These are phyloP conservation scores for Cebus imitator DNA, from an alignment of 2,113 vertebrate genomes.

Conservation along the genomic window DNA sequence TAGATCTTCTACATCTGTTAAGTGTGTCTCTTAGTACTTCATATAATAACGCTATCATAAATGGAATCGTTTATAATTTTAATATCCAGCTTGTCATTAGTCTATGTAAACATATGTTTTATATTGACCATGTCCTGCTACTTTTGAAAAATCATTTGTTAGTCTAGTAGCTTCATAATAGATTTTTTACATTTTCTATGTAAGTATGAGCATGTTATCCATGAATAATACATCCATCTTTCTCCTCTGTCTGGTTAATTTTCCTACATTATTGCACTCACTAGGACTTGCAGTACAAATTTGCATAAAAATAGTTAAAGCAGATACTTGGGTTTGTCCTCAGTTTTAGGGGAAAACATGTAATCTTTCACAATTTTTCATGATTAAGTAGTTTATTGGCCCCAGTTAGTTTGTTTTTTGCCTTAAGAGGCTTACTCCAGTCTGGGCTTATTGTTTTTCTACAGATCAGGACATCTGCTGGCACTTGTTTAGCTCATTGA, in stretches of 20 bases:
- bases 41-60: not conserved
- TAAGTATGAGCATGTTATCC: not conserved
- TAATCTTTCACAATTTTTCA: not conserved
- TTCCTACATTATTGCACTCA: not conserved
- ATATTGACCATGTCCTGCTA: not conserved
- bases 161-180: not conserved
- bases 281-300: not conserved
- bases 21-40: not conserved
- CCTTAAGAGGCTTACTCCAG: not conserved
- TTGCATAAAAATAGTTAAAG: not conserved
- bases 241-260: not conserved
- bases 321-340: not conserved
- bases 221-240: not conserved
- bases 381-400: not conserved
- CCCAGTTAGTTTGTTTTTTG: not conserved
- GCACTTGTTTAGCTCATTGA: not conserved
- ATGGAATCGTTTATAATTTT: not conserved
- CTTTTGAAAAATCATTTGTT: not conserved
- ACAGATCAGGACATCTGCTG: not conserved
- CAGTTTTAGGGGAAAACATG: not conserved
- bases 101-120: not conserved
- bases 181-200: not conserved
- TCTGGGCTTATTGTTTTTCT: not conserved
- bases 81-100: not conserved
- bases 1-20: not conserved